Base-by-base conservation (phyloP, 2,113 vertebrate species). In the Blennius ocellaris region DNA sequence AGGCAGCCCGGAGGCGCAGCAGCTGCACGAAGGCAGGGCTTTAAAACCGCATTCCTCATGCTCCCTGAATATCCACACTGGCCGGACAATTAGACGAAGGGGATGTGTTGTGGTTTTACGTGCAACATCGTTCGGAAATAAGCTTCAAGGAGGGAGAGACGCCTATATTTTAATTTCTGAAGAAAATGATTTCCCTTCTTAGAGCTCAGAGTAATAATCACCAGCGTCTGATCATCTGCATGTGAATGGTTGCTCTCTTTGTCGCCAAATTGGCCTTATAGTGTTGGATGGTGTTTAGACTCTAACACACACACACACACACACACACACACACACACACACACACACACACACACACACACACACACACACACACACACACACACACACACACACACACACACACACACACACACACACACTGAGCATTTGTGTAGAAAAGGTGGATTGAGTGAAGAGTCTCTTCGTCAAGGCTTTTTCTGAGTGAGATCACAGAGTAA, bases 21-120 rank as follows among this genome's bases (percentile, higher is more conserved):
- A 86, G 93, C 95, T 66, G 85, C 91, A 91, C 93, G 92, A 93
- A 97, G 96, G 97, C 96, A 95, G 90, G 93, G 90, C 68, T 82
- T 54, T 63, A 9, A 21, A 47, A 16, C 48, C 16, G 37, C 41
- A 69, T 65, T 56, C 52, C 8, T 47, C 5, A 15, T 69, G 12
- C 55, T 30, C 14, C 49, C 43, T 17, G 76, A 59, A 80, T 47
- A 30, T 51, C 45, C 16, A 60, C 56, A 47, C 44, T 8, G 17
- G 16, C 8, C 43, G 41, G 48, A 36, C 21, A 15, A 51, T 30
- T 69, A 36, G 14, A 8, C 52, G 53, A 51, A 51, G 62, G 40
- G 84, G 69, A 61, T 76, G 82, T 81, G 70, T 75, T 77, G 61
- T 81, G 69, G 40, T 80, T 73, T 73, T 30, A 4, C 21, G 21